phyloP scores from a whole-genome alignment of 2,797 vertebrate species.

The Eulemur rubriventer region DNA sequence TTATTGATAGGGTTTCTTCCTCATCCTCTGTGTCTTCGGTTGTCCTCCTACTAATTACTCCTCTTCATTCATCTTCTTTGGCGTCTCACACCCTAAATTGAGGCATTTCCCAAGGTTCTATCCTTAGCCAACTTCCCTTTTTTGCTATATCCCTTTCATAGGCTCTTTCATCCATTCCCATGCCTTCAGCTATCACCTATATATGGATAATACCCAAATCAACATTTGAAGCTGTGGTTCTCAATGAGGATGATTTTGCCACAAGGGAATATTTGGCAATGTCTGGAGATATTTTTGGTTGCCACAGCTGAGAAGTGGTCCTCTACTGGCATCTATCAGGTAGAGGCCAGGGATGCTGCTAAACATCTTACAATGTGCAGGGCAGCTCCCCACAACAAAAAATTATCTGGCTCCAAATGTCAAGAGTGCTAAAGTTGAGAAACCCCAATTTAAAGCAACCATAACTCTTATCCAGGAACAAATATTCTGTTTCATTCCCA shows the following conservation, averaged over 20 bases:
- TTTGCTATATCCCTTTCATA: not conserved
- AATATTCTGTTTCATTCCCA: not conserved
- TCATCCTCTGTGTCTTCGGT: not conserved
- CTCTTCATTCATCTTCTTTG: not conserved
- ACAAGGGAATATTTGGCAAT: not conserved
- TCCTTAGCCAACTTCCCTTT: not conserved
- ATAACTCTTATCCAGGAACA: not conserved
- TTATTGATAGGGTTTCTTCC: not conserved
- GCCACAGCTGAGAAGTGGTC: not conserved
- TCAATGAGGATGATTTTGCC: not conserved
- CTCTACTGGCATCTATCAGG: not conserved
- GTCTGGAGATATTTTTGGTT: not conserved
- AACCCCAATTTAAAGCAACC: not conserved
- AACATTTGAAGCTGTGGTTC: not conserved
- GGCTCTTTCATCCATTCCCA: not conserved
- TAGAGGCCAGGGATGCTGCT: not conserved
- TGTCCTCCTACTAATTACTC: not conserved
- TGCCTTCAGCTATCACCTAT: not conserved
- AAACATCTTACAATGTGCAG: not conserved
- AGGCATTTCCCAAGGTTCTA: not conserved
- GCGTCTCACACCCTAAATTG: not conserved
- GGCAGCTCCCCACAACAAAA: not conserved
- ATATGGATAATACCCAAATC: not conserved
- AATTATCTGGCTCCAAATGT: not conserved
- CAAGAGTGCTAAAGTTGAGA: not conserved